These are phyloP conservation scores for Pteromalus puparum DNA, from an alignment of 1,140 invertebrate species.

Conservation along the genomic window DNA sequence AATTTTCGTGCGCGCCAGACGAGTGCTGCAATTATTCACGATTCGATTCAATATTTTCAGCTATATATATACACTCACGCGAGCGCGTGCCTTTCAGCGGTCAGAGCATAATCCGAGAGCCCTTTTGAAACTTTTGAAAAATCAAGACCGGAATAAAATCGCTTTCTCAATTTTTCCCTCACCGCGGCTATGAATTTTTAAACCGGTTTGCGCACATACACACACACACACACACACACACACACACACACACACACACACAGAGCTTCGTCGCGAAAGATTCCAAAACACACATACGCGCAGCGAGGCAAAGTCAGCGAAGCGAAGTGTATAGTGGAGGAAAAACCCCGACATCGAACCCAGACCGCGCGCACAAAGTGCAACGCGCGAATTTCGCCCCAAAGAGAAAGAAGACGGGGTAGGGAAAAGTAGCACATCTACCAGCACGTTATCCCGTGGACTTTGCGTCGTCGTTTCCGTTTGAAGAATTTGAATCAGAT, in stretches of 20 bases:
- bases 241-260: not conserved
- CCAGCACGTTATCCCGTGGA: constrained; percentile 5
- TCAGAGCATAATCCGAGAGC: not conserved
- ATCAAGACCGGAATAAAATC: constrained; percentile 14
- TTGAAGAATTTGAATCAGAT: constrained; percentile 53
- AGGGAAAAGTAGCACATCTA: not conserved
- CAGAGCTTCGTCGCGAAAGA: not conserved
- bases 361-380: not conserved
- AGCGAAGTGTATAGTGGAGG: not conserved
- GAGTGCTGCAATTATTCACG: not conserved
- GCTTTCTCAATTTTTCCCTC: not conserved
- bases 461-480: constrained; percentile 34
- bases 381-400: not conserved
- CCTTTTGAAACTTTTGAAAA: not conserved
- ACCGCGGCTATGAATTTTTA: not conserved
- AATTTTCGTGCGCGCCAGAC: too few species aligned
- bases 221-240: too few species aligned
- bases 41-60: not conserved
- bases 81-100: not conserved
- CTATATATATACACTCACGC: too few species aligned
- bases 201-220: too few species aligned
- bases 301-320: not conserved
- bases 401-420: not conserved
- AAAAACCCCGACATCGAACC: not conserved
- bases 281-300: not conserved